phyloP scores from a whole-genome alignment of 1,140 invertebrate genomes.

The Ceratina australensis region DNA sequence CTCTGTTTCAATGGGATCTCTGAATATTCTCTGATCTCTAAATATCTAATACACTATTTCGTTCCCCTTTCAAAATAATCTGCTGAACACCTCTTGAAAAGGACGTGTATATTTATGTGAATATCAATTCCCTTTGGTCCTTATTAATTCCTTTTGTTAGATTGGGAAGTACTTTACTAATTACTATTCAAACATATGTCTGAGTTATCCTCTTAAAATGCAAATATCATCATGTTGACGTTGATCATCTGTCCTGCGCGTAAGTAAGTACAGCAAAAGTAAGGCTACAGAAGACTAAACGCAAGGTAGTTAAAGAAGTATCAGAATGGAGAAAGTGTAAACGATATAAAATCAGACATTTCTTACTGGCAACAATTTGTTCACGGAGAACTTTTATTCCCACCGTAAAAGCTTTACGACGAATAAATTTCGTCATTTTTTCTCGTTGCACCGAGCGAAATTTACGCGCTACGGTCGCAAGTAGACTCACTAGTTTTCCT shows the following conservation, averaged over 20 bases:
- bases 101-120: no score
- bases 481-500: neutral
- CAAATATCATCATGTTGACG: no score
- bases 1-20: no score
- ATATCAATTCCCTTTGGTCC: no score
- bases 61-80: neutral
- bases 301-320: no score
- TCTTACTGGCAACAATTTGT: conserved; percentile 32
- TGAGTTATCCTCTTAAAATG: no score
- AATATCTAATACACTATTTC: neutral
- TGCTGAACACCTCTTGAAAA: neutral
- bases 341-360: conserved; percentile 22
- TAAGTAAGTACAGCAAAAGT: no score
- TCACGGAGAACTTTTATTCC: conserved; percentile 28
- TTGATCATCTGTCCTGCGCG: no score
- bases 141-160: no score
- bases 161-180: no score
- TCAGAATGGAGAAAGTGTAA: neutral
- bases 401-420: conserved; percentile 33
- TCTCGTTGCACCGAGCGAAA: conserved; percentile 36
- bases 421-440: conserved; percentile 32
- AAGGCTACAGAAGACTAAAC: neutral
- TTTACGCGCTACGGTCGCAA: conserved; percentile 20
- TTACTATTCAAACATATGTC: no score
- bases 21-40: neutral